phyloP scores from a whole-genome alignment of 2,797 vertebrate genomes.

The Chloroceryle amazona region DNA sequence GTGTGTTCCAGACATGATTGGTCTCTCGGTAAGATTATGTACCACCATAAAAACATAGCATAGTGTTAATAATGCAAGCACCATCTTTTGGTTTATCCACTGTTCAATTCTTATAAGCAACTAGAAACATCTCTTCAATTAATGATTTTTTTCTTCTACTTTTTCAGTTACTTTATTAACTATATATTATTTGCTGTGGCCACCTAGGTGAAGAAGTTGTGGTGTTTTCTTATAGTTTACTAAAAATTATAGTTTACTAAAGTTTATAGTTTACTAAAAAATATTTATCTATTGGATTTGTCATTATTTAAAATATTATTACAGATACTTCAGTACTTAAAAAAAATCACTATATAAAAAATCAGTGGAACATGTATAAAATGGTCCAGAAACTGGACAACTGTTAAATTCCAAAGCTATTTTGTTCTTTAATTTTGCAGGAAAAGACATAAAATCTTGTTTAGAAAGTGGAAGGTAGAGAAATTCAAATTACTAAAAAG shows the following conservation, averaged over 20 bases:
- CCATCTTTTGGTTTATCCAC: not conserved
- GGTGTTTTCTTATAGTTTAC: not conserved
- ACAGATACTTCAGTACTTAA: not conserved
- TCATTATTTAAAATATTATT: not conserved
- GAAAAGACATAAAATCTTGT: not conserved
- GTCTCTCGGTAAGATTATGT: not conserved
- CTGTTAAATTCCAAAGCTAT: not conserved
- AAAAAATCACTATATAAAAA: not conserved
- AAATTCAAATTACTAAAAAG: not conserved
- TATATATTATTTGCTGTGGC: not conserved
- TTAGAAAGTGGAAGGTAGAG: not conserved
- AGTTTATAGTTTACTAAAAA: not conserved
- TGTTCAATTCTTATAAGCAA: not conserved
- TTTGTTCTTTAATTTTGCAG: not conserved
- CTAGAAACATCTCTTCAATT: not conserved
- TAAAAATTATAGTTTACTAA: not conserved
- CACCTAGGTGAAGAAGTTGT: not conserved
- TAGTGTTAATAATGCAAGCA: not conserved
- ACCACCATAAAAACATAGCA: not conserved
- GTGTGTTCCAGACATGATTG: not conserved
- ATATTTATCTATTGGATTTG: not conserved
- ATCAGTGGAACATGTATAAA: not conserved
- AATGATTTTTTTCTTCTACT: not conserved
- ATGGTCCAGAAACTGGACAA: not conserved
- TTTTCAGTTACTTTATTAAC: not conserved